Evolutionary conservation across 2,113 vertebrate species (phyloP).

Genomic region (Platichthys stellatus): DNA sequence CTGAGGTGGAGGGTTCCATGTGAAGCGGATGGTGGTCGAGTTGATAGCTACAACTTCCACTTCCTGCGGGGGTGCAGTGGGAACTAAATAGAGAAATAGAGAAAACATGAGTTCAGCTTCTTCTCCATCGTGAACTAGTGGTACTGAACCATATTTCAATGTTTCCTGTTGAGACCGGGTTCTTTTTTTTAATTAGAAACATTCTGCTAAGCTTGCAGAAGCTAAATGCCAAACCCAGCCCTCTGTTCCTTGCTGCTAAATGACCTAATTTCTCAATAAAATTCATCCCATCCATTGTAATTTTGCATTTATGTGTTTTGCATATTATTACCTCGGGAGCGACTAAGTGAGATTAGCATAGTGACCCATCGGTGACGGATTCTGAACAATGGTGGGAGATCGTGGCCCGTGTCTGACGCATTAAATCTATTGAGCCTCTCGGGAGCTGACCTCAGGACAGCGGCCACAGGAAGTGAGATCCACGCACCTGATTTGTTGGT

Average conservation of each 20-base stretch:
- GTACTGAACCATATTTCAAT: slow-evolving; percentile 32
- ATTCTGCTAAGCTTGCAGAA: slow-evolving; percentile 54
- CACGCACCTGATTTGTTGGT: slow-evolving; percentile 20
- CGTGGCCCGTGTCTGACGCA: slow-evolving; percentile 4
- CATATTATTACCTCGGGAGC: slow-evolving; percentile 25
- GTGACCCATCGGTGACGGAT: slow-evolving; percentile 19
- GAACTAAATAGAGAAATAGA: slow-evolving; percentile 81
- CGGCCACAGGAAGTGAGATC: neutral
- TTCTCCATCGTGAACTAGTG: slow-evolving; percentile 14
- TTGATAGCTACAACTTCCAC: slow-evolving; percentile 89
- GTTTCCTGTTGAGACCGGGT: slow-evolving; percentile 36
- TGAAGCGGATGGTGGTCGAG: slow-evolving; percentile 91
- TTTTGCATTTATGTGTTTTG: slow-evolving; percentile 35
- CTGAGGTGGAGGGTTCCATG: slow-evolving; percentile 94
- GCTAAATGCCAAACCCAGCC: slow-evolving; percentile 52
- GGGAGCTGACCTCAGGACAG: slow-evolving; percentile 9
- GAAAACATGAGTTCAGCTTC: neutral
- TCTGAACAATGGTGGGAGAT: slow-evolving; percentile 17
- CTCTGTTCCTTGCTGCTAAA: slow-evolving; percentile 35
- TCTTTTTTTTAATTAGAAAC: slow-evolving; percentile 45
- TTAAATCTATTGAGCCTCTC: neutral
- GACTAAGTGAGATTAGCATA: slow-evolving; percentile 10
- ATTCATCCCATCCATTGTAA: slow-evolving; percentile 35
- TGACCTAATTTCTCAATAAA: slow-evolving; percentile 43
- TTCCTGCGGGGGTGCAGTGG: slow-evolving; percentile 93